Evolutionary conservation across 2,113 vertebrate genomes (phyloP).

Genomic region (Clarias gariepinus): DNA sequence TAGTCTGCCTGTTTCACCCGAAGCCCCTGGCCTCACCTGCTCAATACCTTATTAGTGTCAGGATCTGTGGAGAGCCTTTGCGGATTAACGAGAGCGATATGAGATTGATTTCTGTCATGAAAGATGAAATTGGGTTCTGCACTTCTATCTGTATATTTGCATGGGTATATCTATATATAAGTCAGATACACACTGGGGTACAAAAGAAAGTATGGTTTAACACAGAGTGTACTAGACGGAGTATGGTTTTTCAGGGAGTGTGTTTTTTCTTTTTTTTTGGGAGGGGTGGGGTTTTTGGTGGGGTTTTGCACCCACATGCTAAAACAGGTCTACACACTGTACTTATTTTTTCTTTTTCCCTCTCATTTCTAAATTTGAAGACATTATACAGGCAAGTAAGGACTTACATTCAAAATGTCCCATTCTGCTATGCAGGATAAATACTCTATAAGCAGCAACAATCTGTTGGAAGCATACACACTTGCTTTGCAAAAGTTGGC

Average conservation of each 20-base stretch:
- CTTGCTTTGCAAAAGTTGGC: slow-evolving; percentile 54
- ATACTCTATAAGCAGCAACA: neutral
- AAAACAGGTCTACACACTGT: slow-evolving; percentile 64
- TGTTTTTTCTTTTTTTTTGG: neutral
- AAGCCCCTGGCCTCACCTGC: slow-evolving; percentile 82
- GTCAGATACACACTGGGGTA: slow-evolving; percentile 34
- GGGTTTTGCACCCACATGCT: slow-evolving; percentile 65
- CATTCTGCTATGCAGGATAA: slow-evolving; percentile 62
- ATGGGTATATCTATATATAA: slow-evolving; percentile 42
- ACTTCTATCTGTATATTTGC: slow-evolving; percentile 50
- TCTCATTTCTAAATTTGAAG: neutral
- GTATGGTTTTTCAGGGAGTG: slow-evolving; percentile 46
- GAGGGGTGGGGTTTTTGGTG: slow-evolving; percentile 52
- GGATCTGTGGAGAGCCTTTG: slow-evolving; percentile 91
- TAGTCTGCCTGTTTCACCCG: slow-evolving; percentile 61
- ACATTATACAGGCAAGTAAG: neutral
- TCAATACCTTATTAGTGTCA: slow-evolving; percentile 99
- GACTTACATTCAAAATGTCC: slow-evolving; percentile 53
- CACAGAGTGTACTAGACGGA: slow-evolving; percentile 36
- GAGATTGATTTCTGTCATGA: slow-evolving; percentile 96
- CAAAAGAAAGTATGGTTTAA: slow-evolving; percentile 39
- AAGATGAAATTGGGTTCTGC: slow-evolving; percentile 78
- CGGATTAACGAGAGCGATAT: slow-evolving; percentile 97
- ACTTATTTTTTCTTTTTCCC: slow-evolving; percentile 2
- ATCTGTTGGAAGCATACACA: slow-evolving; percentile 41